These are phyloP conservation scores for Calidris pygmaea DNA, from an alignment of 2,113 vertebrate genomes.

Conservation along the genomic window DNA sequence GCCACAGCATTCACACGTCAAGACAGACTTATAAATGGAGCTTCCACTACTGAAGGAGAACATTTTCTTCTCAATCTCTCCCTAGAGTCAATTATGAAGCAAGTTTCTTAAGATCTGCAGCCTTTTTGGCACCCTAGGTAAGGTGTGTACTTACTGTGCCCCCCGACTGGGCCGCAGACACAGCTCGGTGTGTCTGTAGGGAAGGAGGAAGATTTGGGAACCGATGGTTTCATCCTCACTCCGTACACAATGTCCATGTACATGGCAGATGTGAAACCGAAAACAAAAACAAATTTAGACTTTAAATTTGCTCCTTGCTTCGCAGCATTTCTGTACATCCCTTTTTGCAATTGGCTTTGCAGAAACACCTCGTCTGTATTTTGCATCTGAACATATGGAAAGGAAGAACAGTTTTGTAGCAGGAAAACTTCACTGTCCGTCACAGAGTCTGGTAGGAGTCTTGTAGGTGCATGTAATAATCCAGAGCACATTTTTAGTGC, in stretches of 20 bases:
- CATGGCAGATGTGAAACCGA: not conserved
- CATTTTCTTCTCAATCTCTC: not conserved
- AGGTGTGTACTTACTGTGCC: not conserved
- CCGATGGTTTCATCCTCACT: not conserved
- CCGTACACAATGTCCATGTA: not conserved
- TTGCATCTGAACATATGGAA: not conserved
- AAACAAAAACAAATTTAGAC: not conserved
- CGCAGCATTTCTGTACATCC: not conserved
- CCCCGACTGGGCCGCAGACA: not conserved
- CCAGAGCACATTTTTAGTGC: not conserved
- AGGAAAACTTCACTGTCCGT: not conserved
- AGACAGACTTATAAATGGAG: not conserved
- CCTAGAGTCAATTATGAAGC: not conserved
- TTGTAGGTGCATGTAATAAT: not conserved
- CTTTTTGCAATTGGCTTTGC: not conserved
- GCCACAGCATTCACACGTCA: not conserved
- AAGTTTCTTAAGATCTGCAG: not conserved
- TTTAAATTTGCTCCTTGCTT: not conserved
- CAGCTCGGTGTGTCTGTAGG: not conserved
- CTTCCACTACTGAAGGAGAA: not conserved
- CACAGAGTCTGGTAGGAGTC: not conserved
- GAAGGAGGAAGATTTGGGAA: not conserved
- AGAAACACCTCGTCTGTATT: not conserved
- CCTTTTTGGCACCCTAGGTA: not conserved
- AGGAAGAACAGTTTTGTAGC: not conserved